Conservation (phyloP, 2,797 vertebrate genomes). For the Micropoecilia bifurca region DNA sequence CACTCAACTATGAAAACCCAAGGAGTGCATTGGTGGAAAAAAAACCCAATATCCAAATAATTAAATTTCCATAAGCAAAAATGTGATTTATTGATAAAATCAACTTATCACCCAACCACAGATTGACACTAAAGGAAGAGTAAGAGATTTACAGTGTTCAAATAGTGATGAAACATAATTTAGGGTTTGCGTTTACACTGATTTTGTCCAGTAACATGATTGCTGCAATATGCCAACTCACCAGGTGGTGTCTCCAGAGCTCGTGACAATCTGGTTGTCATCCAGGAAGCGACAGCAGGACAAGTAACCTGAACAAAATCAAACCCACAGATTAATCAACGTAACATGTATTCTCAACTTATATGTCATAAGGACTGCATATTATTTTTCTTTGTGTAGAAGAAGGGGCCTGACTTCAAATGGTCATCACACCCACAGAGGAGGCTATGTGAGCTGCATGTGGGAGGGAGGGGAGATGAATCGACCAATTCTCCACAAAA, state of each 20-base stretch:
- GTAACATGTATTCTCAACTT: neutral
- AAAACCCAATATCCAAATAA: neutral
- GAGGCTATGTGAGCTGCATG: conserved; percentile 2
- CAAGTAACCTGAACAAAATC: conserved; percentile 88
- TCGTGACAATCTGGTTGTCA: conserved; percentile 99
- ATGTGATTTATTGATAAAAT: too few species aligned
- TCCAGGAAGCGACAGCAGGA: conserved; percentile 99
- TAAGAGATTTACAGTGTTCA: too few species aligned
- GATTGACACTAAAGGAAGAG: neutral
- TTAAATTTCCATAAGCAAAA: neutral
- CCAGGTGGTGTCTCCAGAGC: conserved; percentile 99
- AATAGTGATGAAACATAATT: neutral
- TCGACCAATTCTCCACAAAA: conserved; percentile 31
- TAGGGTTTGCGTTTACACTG: neutral
- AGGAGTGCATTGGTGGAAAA: neutral
- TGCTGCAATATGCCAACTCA: conserved; percentile 78
- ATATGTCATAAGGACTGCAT: neutral
- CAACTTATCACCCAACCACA: neutral
- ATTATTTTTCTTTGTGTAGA: conserved; percentile 2
- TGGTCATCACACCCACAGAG: neutral
- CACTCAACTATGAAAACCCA: too few species aligned
- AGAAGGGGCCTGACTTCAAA: neutral
- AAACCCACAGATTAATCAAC: conserved; percentile 32
- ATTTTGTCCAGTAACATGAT: neutral
- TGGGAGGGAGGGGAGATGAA: conserved; percentile 23